Evolutionary conservation across 2,113 vertebrate species (phyloP).

Genomic region (Misgurnus anguillicaudatus): DNA sequence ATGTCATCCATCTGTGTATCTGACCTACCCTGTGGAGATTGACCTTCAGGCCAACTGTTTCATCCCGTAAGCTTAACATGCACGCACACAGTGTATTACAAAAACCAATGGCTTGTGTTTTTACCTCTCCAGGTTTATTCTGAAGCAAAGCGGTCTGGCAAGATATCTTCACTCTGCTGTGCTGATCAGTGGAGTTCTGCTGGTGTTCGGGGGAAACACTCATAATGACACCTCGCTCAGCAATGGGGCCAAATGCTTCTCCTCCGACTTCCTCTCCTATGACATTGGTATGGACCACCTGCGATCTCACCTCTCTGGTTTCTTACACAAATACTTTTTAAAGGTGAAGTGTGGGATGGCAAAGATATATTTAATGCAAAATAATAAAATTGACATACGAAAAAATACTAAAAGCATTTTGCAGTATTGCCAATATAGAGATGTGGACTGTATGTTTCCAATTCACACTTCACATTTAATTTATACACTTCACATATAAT

Average conservation of each 20-base stretch:
- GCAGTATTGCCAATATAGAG: no score
- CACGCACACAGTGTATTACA: conserved; percentile 8
- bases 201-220: conserved; percentile 92
- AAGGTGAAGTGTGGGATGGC: not conserved
- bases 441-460: no score
- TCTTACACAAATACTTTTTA: not conserved
- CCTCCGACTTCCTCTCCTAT: conserved; percentile 88
- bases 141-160: conserved; percentile 83
- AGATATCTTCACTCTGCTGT: conserved; percentile 88
- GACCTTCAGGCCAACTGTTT: conserved; percentile 44
- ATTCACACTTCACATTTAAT: not conserved
- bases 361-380: not conserved
- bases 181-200: conserved; percentile 83
- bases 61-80: conserved; percentile 16
- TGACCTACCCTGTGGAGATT: conserved; percentile 39
- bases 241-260: conserved; percentile 91
- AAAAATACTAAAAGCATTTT: no score
- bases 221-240: conserved; percentile 95
- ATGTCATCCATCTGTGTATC: conserved; percentile 31
- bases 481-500: not conserved
- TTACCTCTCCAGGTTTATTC: conserved; percentile 83
- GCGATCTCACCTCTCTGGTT: conserved; percentile 3
- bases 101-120: conserved; percentile 27
- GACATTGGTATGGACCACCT: conserved; percentile 79
- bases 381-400: no score